Conservation (phyloP, 1,140 invertebrate species). For the Diachasmimorpha longicaudata region DNA sequence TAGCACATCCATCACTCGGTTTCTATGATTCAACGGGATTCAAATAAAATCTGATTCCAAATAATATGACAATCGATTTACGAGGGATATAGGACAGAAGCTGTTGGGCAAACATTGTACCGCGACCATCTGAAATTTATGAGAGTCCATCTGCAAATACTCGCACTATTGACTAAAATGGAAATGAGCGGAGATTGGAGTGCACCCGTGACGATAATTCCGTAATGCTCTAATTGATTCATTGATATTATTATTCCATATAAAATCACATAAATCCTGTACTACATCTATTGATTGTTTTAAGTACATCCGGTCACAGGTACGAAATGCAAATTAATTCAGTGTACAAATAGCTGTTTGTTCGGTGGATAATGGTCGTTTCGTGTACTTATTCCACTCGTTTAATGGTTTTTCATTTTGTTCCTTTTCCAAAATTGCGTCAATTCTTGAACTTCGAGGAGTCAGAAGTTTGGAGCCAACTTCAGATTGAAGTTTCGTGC, state of each 20-base stretch:
- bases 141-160: conserved; percentile 31
- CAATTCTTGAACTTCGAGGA: neutral
- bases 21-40: neutral
- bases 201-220: conserved; percentile 40
- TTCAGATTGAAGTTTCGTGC: neutral
- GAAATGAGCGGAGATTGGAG: conserved; percentile 31
- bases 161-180: conserved; percentile 27
- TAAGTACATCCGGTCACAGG: neutral
- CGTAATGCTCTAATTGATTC: conserved; percentile 54
- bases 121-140: conserved; percentile 39
- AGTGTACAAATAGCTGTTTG: neutral
- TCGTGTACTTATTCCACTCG: too few species aligned
- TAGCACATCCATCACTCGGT: neutral
- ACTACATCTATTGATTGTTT: neutral
- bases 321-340: neutral
- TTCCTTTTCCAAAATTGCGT: neutral
- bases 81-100: neutral
- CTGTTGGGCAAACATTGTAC: conserved; percentile 38
- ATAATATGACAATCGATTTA: conserved; percentile 11
- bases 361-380: neutral
- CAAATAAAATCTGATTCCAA: neutral
- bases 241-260: conserved; percentile 45
- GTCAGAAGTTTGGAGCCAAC: neutral
- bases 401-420: too few species aligned
- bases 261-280: conserved; percentile 34